phyloP scores from a whole-genome alignment of 2,797 vertebrate species.

The Melopsittacus undulatus region DNA sequence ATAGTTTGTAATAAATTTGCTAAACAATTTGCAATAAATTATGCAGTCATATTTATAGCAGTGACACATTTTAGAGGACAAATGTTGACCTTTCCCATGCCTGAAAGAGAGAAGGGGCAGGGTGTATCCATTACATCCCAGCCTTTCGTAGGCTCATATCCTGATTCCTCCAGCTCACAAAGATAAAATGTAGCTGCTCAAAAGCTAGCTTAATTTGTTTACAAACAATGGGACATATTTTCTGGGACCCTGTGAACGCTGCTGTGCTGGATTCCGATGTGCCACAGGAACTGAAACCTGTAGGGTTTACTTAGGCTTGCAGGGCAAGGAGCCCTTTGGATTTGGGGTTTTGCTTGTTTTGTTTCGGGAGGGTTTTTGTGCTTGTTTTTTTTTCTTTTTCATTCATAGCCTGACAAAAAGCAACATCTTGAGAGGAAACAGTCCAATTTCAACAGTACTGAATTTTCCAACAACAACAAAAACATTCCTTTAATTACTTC shows the following conservation, averaged over 20 bases:
- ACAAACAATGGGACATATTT: conserved; percentile 33
- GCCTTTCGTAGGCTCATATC: conserved; percentile 50
- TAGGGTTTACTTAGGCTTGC: background rate
- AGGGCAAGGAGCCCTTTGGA: background rate
- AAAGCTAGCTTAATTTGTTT: conserved; percentile 38
- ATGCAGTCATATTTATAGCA: conserved; percentile 75
- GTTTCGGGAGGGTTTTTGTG: background rate
- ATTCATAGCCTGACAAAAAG: conserved; percentile 47
- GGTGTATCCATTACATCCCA: conserved; percentile 61
- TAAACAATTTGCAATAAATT: conserved; percentile 77
- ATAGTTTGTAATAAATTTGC: conserved; percentile 76
- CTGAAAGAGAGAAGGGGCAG: conserved; percentile 72
- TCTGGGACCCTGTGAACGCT: background rate
- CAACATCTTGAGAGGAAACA: conserved; percentile 61
- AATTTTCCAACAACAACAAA: conserved; percentile 48
- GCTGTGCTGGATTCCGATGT: background rate
- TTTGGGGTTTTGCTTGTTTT: conserved; percentile 12
- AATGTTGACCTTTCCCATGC: conserved; percentile 77
- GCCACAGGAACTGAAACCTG: conserved; percentile 35
- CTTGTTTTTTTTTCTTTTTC: background rate
- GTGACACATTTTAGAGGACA: conserved; percentile 75
- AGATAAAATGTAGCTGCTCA: conserved; percentile 43
- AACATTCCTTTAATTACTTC: conserved; percentile 31
- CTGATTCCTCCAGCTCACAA: conserved; percentile 52
- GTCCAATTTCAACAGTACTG: conserved; percentile 24